A percentile compares a stretch with the other conserved stretches of the same genome.
Conservation (phyloP, 2,113 vertebrate species). For the Pyxicephalus adspersus region DNA sequence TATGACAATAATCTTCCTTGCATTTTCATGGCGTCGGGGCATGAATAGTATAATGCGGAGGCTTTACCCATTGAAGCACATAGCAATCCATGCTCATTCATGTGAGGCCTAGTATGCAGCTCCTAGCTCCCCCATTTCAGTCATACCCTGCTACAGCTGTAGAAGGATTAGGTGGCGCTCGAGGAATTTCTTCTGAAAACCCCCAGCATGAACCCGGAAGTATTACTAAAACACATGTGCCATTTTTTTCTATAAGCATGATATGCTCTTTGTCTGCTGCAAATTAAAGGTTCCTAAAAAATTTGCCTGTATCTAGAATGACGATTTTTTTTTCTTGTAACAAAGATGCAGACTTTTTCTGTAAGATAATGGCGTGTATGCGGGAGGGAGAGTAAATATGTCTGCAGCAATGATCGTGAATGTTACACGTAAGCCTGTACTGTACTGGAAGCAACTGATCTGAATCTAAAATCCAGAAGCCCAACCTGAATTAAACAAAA, state of each 20-base stretch:
- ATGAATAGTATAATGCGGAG: not conserved
- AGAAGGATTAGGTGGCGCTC: conserved; percentile 19
- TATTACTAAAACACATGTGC: conserved; percentile 19
- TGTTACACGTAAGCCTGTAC: no score
- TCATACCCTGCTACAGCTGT: conserved; percentile 9
- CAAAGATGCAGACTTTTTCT: no score
- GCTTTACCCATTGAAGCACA: not conserved
- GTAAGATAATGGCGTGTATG: no score
- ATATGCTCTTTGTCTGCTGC: no score
- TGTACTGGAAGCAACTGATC: no score
- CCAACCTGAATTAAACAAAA: no score
- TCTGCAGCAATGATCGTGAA: no score
- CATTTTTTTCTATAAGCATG: not conserved
- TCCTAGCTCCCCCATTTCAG: not conserved
- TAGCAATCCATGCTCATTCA: not conserved
- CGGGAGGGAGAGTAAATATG: no score
- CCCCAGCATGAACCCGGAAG: not conserved
- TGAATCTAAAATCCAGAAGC: no score
- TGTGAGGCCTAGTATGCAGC: not conserved
- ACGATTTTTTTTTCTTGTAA: no score
- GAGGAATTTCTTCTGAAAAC: conserved; percentile 21
- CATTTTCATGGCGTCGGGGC: not conserved
- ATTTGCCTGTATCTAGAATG: no score
- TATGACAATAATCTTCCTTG: not conserved
- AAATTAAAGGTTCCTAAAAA: no score